A percentile compares a stretch with the other conserved stretches of the same genome.
phyloP scores from a whole-genome alignment of 2,888 invertebrate genomes.

The Folsomia manolachei region DNA sequence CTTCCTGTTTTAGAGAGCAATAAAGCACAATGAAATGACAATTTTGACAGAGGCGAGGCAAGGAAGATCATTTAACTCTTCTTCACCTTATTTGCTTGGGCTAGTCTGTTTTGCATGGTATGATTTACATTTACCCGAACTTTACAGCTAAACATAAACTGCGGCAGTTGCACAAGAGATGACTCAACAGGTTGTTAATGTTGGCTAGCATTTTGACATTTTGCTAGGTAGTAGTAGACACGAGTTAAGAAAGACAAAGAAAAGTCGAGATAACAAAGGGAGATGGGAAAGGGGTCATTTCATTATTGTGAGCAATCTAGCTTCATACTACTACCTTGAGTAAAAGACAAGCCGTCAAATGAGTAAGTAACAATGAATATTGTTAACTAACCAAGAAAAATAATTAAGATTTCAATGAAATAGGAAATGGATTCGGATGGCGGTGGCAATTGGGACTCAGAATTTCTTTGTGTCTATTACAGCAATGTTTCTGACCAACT shows the following conservation, averaged over 20 bases:
- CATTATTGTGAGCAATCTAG: not conserved
- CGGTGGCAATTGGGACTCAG: too few relatives aligned
- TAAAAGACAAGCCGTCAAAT: not conserved
- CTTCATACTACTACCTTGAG: not conserved
- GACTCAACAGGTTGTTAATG: not conserved
- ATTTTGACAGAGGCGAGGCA: not conserved
- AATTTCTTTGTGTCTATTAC: too few relatives aligned
- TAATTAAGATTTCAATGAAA: not conserved
- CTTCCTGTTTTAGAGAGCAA: not conserved
- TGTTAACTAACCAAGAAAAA: not conserved
- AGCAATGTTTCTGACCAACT: too few relatives aligned
- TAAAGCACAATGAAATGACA: not conserved
- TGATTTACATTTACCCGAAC: not conserved
- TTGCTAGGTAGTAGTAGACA: not conserved
- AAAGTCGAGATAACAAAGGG: not conserved
- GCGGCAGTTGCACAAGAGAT: not conserved
- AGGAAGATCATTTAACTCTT: too few relatives aligned
- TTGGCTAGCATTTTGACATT: not conserved
- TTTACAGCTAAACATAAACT: not conserved
- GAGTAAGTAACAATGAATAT: not conserved
- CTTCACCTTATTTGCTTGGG: too few relatives aligned
- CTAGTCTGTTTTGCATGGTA: not conserved
- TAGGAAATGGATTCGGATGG: too few relatives aligned
- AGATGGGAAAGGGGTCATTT: not conserved
- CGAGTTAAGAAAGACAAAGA: not conserved